Percentiles rank a stretch among this genome's conserved stretches.
These are phyloP conservation scores for Aptenodytes patagonicus DNA, from an alignment of 2,113 vertebrate genomes.

Conservation along the genomic window DNA sequence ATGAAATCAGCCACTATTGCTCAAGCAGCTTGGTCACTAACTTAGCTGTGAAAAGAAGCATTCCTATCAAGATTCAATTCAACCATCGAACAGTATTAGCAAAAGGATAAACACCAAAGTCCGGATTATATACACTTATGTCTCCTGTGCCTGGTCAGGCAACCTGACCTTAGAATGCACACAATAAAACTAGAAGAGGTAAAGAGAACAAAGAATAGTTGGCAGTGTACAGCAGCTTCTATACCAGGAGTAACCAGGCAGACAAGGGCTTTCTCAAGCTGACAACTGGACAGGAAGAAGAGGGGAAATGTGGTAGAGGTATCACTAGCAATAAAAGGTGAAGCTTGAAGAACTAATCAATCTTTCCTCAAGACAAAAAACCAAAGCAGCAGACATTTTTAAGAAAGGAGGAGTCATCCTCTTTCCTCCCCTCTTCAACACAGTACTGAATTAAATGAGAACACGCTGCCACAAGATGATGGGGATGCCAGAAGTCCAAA, in stretches of 20 bases:
- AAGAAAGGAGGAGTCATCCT: neutral
- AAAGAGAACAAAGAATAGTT: neutral
- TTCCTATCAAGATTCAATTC: neutral
- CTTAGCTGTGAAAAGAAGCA: neutral
- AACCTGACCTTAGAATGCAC: neutral
- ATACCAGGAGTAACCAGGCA: neutral
- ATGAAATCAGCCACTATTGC: neutral
- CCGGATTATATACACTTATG: accelerated
- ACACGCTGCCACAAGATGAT: neutral
- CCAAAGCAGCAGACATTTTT: neutral
- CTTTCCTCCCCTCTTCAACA: neutral
- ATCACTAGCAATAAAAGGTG: neutral
- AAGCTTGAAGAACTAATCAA: neutral
- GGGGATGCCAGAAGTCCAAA: neutral
- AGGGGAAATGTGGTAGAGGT: neutral
- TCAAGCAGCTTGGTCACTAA: neutral
- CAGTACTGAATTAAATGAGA: neutral
- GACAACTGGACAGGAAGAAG: neutral
- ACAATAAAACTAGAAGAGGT: neutral
- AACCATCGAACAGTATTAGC: neutral
- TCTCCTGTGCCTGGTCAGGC: neutral
- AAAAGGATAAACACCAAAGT: neutral
- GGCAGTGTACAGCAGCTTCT: neutral
- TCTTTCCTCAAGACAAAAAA: neutral
- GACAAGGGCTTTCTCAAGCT: neutral